Conservation (phyloP, 92 coral and sea anemone species). For the Phenganax stokvisi region DNA sequence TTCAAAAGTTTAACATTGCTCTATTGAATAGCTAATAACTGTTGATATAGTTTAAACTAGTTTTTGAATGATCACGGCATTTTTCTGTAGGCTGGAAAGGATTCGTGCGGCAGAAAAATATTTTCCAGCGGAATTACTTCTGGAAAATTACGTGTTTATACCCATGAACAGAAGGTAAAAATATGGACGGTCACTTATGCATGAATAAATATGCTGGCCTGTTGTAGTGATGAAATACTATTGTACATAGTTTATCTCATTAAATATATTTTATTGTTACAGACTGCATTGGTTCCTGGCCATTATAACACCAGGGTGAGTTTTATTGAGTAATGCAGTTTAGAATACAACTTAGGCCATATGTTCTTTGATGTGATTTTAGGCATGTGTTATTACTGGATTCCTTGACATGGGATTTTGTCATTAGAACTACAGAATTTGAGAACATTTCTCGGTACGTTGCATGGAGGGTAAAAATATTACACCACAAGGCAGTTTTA, state of each 20-base stretch:
- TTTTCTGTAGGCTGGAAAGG: slow-evolving; percentile 39
- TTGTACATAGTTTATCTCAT: slow-evolving; percentile 10
- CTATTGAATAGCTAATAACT: neutral
- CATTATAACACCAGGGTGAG: slow-evolving; percentile 11
- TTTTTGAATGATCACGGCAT: no score
- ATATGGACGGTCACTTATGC: neutral
- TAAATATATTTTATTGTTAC: neutral
- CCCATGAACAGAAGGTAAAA: slow-evolving; percentile 64
- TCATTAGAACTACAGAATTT: slow-evolving; percentile 4
- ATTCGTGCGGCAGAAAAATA: slow-evolving; percentile 50
- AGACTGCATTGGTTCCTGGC: slow-evolving; percentile 17
- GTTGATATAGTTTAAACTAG: neutral
- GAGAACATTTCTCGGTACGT: slow-evolving; percentile 5
- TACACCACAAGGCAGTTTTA: neutral
- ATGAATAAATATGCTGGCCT: no score
- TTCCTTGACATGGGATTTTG: slow-evolving; percentile 18
- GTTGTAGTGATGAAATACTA: neutral
- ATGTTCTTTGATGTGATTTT: neutral
- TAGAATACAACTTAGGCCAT: neutral
- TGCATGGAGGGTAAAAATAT: no score
- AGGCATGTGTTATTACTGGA: slow-evolving; percentile 20
- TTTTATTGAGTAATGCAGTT: neutral
- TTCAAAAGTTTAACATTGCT: neutral
- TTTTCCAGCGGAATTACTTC: slow-evolving; percentile 39
- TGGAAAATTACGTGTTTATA: slow-evolving; percentile 49